Base-by-base conservation (phyloP, 2,888 invertebrate species). In the Xylota segnis region DNA sequence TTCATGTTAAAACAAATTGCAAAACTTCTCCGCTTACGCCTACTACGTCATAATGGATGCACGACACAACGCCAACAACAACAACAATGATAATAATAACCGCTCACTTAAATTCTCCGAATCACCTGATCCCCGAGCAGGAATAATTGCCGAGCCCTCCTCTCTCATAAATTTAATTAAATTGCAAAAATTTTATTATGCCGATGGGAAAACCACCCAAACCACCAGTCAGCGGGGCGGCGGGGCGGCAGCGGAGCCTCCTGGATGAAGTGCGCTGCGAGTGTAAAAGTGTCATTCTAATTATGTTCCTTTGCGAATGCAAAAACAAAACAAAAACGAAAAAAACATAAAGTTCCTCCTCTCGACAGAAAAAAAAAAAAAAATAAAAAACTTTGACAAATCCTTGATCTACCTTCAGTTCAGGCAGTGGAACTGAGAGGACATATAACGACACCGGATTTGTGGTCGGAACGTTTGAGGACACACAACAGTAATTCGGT, bases 131-230 rank as follows among this genome's bases (percentile, higher is more conserved):
- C 83, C 70, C 52, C 9, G 52, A 84, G 79, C 74, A 63, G 40
- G 52, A 84, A 84, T 84, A 84, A 84, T 84, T 84, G 79, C 70
- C 58, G 9, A 45, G 79, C 63, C 65, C 75, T 45, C 52, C 74
- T 66, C 75, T 58, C 56, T 50, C 70, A 84, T 84, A 84, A 84
- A 84, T 79, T 84, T 84, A 84, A 84, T 84, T 84, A 84, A 84
- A 84, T 84, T 84, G 83, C 70, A 75, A 75, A 77, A 79, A 75
- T 79, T 79, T 74, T 79, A 84, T 71, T 84, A 79, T 23, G 75
- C 83, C 83, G 47, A 58, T 70, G 83, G 83, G 83, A 63, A 79
- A 65, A 68, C 68, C 29, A 32, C 37, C n/a, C n/a, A n/a, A n/a
- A n/a, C n/a, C n/a, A n/a, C n/a, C n/a, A n/a, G n/a, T n/a, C n/a